Evolutionary conservation across 2,888 invertebrate species (phyloP).

Genomic region (Apodemia zela): DNA sequence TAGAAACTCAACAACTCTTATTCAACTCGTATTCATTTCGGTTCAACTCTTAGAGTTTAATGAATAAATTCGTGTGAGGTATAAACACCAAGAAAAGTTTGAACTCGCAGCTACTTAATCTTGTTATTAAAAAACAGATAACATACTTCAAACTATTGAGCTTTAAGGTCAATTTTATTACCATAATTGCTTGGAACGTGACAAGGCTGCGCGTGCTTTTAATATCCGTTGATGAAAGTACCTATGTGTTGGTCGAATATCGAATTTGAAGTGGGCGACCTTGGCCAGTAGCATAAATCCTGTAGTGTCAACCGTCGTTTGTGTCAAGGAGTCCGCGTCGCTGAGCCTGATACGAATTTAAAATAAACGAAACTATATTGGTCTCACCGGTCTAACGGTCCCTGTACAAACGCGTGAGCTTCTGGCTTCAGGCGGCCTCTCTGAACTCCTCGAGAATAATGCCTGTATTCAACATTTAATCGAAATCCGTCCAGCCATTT

Average conservation of each 20-base stretch:
- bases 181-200: constrained; percentile 8
- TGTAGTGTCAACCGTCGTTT: constrained; percentile 1
- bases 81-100: not conserved
- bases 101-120: not conserved
- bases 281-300: constrained; percentile 2
- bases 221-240: constrained; percentile 7
- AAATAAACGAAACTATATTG: not conserved
- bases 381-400: too few species aligned
- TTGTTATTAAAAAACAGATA: not conserved
- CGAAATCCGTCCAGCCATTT: too few species aligned
- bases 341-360: not conserved
- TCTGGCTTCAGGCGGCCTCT: too few species aligned
- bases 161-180: constrained; percentile 11
- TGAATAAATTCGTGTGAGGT: too few species aligned
- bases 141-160: not conserved
- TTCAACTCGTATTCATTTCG: too few species aligned
- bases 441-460: too few species aligned
- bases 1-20: too few species aligned
- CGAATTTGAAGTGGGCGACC: constrained; percentile 13
- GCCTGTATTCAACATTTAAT: too few species aligned
- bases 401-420: too few species aligned
- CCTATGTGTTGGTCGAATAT: not conserved
- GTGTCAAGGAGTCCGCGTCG: not conserved
- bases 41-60: too few species aligned
- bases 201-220: constrained; percentile 11